Evolutionary conservation across 2,888 invertebrate genomes (phyloP), one percentile per base, ranked within the genome.

Genomic region (Ethmia dodecea): DNA sequence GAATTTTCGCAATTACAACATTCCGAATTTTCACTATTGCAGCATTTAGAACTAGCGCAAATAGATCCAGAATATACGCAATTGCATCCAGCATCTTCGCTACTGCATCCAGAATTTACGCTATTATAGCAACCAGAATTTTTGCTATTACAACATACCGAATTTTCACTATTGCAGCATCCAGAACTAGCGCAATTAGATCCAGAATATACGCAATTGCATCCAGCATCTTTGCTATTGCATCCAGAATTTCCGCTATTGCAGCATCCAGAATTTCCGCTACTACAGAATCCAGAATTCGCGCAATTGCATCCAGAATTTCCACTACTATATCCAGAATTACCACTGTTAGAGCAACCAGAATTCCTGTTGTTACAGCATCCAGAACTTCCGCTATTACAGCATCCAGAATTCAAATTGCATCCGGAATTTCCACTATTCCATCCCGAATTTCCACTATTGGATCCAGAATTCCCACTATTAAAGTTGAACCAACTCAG

Each of bases 21-120:
- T 22, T n/a, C 36, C 5, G 40, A 33, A 5, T 43, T 43, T 1
- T 28, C 11, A 11, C n/a, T n/a, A n/a, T n/a, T n/a, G n/a, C n/a
- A n/a, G n/a, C n/a, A n/a, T n/a, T n/a, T n/a, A n/a, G n/a, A n/a
- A n/a, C n/a, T n/a, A n/a, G n/a, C 10, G 28, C 28, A 13, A 13
- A 2, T 4, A 8, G 1, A 28, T 13, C 10, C 28, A n/a, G 28
- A 28, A 14, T 28, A 14, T 5, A 9, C n/a, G 14, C 10, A 13
- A 8, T n/a, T 6, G 11, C 26, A 26, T 26, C 10, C 26, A n/a
- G 35, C 37, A 10, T 43, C 14, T 3, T 35, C 35, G 10, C 39
- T 15, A 5, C 22, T 18, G 31, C 40, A 44, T 35, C 34, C 22
- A n/a, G n/a, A n/a, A n/a, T n/a, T n/a, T n/a, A n/a, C n/a, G n/a